Evolutionary conservation across 2,113 vertebrate genomes (phyloP).

Genomic region (Trinectes maculatus): DNA sequence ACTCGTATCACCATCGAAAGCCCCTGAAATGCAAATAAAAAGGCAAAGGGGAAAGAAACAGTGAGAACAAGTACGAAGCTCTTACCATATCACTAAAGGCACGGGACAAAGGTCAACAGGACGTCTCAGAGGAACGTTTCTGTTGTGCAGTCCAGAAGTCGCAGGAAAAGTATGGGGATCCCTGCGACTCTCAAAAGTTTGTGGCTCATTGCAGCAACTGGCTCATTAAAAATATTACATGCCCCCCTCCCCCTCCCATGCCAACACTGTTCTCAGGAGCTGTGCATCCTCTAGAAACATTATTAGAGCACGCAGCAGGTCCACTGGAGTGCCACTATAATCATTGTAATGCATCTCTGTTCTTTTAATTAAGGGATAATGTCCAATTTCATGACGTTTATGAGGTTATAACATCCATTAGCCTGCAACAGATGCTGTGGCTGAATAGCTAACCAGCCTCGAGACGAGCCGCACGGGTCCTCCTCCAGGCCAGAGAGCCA

Average conservation of each 20-base stretch:
- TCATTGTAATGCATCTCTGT: slow-evolving; percentile 86
- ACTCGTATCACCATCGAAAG: slow-evolving; percentile 74
- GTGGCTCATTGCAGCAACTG: slow-evolving; percentile 39
- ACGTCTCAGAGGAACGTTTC: slow-evolving; percentile 48
- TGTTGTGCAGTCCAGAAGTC: slow-evolving; percentile 19
- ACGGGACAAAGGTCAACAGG: slow-evolving; percentile 41
- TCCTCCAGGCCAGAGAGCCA: slow-evolving; percentile 71
- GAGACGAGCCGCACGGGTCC: slow-evolving; percentile 68
- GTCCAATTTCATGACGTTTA: slow-evolving; percentile 88
- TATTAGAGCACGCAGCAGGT: slow-evolving; percentile 64
- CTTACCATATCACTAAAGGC: slow-evolving; percentile 1
- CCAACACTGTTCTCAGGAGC: slow-evolving; percentile 59
- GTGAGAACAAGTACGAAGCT: slow-evolving; percentile 13
- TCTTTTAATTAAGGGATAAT: slow-evolving; percentile 89
- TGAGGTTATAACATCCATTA: slow-evolving; percentile 89
- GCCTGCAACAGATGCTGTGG: slow-evolving; percentile 85
- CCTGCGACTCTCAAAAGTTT: slow-evolving; percentile 50
- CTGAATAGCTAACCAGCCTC: slow-evolving; percentile 82
- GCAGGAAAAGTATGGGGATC: slow-evolving; percentile 13
- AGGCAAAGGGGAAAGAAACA: neutral
- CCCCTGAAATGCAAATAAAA: slow-evolving; percentile 58
- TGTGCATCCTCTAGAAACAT: slow-evolving; percentile 66
- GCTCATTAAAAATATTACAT: slow-evolving; percentile 66
- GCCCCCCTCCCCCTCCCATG: slow-evolving; percentile 26
- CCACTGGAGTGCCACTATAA: slow-evolving; percentile 76